Evolutionary conservation across 2,888 invertebrate species (phyloP).

Genomic region (Drosophila cognata): DNA sequence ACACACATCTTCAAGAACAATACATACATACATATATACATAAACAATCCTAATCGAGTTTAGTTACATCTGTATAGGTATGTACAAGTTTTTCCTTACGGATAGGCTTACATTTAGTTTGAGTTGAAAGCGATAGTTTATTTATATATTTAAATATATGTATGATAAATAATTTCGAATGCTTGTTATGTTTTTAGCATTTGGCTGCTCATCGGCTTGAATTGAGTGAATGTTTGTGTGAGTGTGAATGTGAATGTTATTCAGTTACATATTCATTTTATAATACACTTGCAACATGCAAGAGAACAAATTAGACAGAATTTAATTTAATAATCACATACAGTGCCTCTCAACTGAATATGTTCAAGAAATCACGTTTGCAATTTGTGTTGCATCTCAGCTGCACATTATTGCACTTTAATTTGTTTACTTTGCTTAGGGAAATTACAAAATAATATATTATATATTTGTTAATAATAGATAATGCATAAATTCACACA

Average conservation of each 20-base stretch:
- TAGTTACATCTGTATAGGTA: constrained; percentile 59
- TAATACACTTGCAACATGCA: background rate
- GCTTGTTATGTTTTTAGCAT: constrained; percentile 28
- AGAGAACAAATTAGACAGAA: background rate
- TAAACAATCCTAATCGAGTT: constrained; percentile 35
- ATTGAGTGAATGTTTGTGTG: constrained; percentile 15
- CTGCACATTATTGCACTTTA: background rate
- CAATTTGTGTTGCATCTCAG: background rate
- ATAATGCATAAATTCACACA: background rate
- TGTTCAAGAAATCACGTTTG: background rate
- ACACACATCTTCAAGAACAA: constrained; percentile 4
- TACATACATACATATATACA: constrained; percentile 19
- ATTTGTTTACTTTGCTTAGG: background rate
- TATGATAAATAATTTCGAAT: constrained; percentile 4
- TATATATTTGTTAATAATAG: background rate
- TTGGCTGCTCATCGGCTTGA: constrained; percentile 43
- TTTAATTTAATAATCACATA: constrained; percentile 5
- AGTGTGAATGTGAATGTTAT: constrained; percentile 16
- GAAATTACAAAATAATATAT: background rate
- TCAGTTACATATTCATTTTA: constrained; percentile 32
- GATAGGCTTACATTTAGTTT: constrained; percentile 29
- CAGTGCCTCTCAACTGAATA: background rate
- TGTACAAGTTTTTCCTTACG: constrained; percentile 51
- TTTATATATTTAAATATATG: background rate
- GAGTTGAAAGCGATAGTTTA: constrained; percentile 30